Evolutionary conservation across 2,113 vertebrate genomes (phyloP), one percentile per base, ranked within the genome.

Genomic region (Phocoena phocoena): DNA sequence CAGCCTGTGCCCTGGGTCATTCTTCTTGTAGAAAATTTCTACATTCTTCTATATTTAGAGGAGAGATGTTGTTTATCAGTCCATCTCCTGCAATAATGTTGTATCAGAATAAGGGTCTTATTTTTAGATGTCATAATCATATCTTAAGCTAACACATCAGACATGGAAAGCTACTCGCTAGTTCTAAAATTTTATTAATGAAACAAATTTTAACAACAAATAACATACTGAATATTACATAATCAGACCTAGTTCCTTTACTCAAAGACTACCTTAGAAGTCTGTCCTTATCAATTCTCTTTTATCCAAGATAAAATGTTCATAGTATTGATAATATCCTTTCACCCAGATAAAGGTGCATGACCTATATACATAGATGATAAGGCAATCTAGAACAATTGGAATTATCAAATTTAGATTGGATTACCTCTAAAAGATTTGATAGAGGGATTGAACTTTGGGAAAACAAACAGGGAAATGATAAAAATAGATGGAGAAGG

Each of bases 381-480:
- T 88, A 96, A 96, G 17, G 17, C 12, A 58, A 38, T 68, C 73
- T n/a, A 4, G 36, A 85, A 68, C 82, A 20, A 77, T 28, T 88
- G n/a, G 11, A 82, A 25, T 86, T 79, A 93, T 23, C 47, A 86
- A 31, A 68, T 92, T 86, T 93, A 41, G 31, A 86, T 86, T 63
- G 25, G 4, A 62, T 38, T 53, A 80, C 13, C 81, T 93, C 6
- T 70, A 55, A 83, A 84, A 74, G 21, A 2, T 94, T 91, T 88
- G 25, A 63, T 74, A 89, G 31, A 71, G 60, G 28, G 70, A 87
- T 3, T 94, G 23, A 95, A 81, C 28, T 90, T 91, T 50, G 33
- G 36, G n/a, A 90, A 94, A 95, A 68, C 63, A 95, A 93, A 60
- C 38, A 95, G 85, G 28, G 25, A 96, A 95, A 88, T 17, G 41